Evolutionary conservation across 2,113 vertebrate genomes (phyloP).

Genomic region (Ophiodon elongatus): DNA sequence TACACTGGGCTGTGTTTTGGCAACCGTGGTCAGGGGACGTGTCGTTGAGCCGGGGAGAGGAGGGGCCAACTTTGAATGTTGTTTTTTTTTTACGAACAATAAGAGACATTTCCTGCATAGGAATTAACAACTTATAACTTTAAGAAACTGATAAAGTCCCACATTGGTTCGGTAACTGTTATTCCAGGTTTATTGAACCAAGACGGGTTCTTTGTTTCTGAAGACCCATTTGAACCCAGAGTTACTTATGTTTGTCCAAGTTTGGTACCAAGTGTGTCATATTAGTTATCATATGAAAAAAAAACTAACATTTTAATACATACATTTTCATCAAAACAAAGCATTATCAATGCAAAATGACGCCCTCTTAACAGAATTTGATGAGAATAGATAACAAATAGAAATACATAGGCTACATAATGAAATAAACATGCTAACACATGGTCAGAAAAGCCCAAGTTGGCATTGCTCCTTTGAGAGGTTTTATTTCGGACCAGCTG

Average conservation of each 20-base stretch:
- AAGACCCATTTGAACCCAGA: background rate
- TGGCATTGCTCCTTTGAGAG: slow-evolving; percentile 8
- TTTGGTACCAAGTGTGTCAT: background rate
- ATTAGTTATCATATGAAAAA: background rate
- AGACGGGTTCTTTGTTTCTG: background rate
- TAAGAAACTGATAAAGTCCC: too few relatives aligned
- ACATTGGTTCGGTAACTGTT: too few relatives aligned
- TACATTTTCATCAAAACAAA: background rate
- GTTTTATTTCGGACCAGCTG: slow-evolving; percentile 39
- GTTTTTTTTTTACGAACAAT: too few relatives aligned
- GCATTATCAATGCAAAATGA: background rate
- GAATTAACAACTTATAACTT: too few relatives aligned
- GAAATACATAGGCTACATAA: background rate
- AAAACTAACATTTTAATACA: background rate
- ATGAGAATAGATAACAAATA: background rate
- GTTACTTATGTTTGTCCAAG: background rate
- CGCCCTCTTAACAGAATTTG: background rate
- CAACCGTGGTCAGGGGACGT: too few relatives aligned
- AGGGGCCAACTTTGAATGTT: too few relatives aligned
- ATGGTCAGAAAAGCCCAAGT: background rate
- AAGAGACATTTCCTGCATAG: too few relatives aligned
- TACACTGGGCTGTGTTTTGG: too few relatives aligned
- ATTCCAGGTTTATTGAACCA: background rate
- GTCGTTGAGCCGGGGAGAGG: too few relatives aligned
- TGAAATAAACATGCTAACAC: slow-evolving; percentile 6